Base-by-base conservation (phyloP, 1,140 invertebrate species). In the Dinothrombium tinctorium region DNA sequence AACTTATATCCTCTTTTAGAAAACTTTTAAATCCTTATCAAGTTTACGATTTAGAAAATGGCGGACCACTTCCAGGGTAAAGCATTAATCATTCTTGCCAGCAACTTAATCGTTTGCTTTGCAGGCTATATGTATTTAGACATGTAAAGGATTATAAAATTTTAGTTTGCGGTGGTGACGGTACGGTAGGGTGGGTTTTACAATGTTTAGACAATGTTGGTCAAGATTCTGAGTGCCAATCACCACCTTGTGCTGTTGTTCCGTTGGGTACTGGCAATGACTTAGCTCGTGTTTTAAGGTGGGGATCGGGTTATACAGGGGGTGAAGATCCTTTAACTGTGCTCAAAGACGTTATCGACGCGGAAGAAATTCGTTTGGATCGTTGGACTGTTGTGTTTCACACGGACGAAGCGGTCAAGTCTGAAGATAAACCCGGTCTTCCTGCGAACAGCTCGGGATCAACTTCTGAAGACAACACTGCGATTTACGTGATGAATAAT, bases 401-500 rank as follows among this genome's bases (percentile, higher is more conserved):
- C 65, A 61, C 66, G 17, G 65, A 69, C 49, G 67, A 69, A 48
- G 56, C 61, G 14, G 48, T 48, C 32, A 59, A 63, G 38, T 82
- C 92, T 59, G 82, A 59, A 26, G 53, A 49, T 20, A 47, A 45
- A 33, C 46, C 41, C 7, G 42, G 41, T 20, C 17, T 21, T 6
- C 44, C 57, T 29, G 54, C 61, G 5, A 66, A 68, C 64, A 54
- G 64, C 67, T 52, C 50, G n/a, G 76, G 73, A 40, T 73, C 76
- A 38, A 87, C 87, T 48, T 94, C 82, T 57, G 92, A 98, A 65
- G 92, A 98, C 59, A 94, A 92, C 61, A 89, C 90, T 6, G 82
- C 89, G 56, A 98, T 99, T 56, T 87, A 87, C 54, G 92, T 98
- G 19, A 98, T 99, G 92, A 98, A 98, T 65, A 98, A 99, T 64